These are phyloP conservation scores for Sminthurinus signatus DNA, from an alignment of 1,140 invertebrate genomes.

Conservation along the genomic window DNA sequence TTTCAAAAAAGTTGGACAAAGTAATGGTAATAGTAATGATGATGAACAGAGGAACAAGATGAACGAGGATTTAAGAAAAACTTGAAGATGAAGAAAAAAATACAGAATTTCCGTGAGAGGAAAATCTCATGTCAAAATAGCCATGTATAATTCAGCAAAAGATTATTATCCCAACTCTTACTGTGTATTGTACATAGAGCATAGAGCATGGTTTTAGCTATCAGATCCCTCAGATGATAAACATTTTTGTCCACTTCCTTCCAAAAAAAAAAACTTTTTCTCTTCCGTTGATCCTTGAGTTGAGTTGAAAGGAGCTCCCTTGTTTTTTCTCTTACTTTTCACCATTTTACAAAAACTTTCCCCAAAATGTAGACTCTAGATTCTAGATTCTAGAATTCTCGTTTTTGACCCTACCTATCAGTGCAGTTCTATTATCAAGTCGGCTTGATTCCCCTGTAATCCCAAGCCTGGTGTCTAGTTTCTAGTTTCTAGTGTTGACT, in stretches of 20 bases:
- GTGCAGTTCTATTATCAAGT: slow-evolving; percentile 30
- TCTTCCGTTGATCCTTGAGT: neutral
- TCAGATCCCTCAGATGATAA: neutral
- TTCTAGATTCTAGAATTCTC: neutral
- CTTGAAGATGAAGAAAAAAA: no score
- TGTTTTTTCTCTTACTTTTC: neutral
- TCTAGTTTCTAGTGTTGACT: no score
- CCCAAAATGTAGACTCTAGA: neutral
- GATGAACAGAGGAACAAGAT: no score
- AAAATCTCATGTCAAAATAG: no score
- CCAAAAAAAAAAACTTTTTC: neutral
- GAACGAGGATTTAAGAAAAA: no score
- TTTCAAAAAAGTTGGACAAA: no score
- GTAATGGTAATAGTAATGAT: no score
- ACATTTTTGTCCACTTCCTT: neutral
- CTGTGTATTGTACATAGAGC: no score
- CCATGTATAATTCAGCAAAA: no score
- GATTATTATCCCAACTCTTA: no score
- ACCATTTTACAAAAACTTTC: neutral
- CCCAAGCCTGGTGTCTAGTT: neutral
- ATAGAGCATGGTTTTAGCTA: no score
- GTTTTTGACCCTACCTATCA: slow-evolving; percentile 3
- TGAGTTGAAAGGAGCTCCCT: neutral
- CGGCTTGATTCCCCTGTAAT: neutral
- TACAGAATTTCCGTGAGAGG: no score